Evolutionary conservation across 2,797 vertebrate genomes (phyloP).

Genomic region (Amblyopsis hoosieri): DNA sequence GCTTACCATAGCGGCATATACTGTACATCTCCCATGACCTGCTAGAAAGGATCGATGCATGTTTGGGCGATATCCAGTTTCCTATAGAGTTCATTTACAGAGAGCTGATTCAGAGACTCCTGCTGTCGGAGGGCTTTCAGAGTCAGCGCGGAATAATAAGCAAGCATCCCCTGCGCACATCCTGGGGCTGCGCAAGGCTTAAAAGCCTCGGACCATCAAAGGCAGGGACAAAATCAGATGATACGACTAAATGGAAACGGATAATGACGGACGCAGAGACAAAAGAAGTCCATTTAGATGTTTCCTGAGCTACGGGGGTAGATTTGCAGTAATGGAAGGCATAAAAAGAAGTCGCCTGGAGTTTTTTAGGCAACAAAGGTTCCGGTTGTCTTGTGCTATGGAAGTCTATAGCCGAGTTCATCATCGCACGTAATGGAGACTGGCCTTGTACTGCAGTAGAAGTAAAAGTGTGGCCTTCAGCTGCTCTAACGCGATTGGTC

Average conservation of each 20-base stretch:
- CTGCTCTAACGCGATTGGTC: not conserved
- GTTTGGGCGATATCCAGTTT: constrained; percentile 43
- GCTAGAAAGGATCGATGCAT: constrained; percentile 21
- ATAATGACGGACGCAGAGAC: constrained; percentile 35
- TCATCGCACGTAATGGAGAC: not conserved
- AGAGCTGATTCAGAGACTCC: constrained; percentile 27
- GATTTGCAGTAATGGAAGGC: constrained; percentile 39
- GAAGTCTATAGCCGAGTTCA: not conserved
- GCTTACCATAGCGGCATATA: constrained; percentile 1
- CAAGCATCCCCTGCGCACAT: not conserved
- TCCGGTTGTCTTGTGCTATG: not conserved
- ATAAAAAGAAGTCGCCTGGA: constrained; percentile 3
- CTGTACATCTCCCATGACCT: not conserved
- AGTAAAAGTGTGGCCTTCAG: not conserved
- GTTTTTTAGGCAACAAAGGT: constrained; percentile 16
- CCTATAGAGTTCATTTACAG: constrained; percentile 36
- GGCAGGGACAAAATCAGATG: constrained; percentile 43
- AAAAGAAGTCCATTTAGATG: constrained; percentile 49
- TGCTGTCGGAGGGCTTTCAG: constrained; percentile 8
- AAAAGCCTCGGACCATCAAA: constrained; percentile 37
- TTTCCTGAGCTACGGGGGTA: constrained; percentile 26
- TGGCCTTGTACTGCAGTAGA: not conserved
- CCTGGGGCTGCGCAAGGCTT: constrained; percentile 4
- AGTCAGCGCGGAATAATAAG: constrained; percentile 5
- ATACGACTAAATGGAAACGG: constrained; percentile 29